phyloP scores from a whole-genome alignment of 2,797 vertebrate genomes.

The Sphaeramia orbicularis region DNA sequence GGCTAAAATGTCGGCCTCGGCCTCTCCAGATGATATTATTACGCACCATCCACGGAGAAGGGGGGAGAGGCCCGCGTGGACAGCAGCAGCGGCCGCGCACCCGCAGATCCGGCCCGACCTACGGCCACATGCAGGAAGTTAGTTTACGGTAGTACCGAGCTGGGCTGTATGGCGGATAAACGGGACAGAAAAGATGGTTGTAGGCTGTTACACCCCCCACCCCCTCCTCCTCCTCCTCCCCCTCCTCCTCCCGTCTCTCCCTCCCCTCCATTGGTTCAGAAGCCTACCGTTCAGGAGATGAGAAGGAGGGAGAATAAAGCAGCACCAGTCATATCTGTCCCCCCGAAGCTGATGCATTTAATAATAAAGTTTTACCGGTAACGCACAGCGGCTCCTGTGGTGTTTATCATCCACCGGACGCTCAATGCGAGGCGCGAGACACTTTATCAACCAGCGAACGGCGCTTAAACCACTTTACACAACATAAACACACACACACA shows the following conservation, averaged over 20 bases:
- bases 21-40: slow-evolving; percentile 68
- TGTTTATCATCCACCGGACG: slow-evolving; percentile 29
- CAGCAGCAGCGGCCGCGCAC: slow-evolving; percentile 22
- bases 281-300: slow-evolving; percentile 43
- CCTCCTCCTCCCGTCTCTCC: slow-evolving; percentile 38
- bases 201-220: slow-evolving; percentile 50
- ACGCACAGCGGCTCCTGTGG: neutral
- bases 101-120: slow-evolving; percentile 47
- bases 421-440: slow-evolving; percentile 3
- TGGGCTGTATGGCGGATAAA: slow-evolving; percentile 59
- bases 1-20: slow-evolving; percentile 80
- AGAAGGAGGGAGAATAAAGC: slow-evolving; percentile 30
- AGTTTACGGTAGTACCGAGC: slow-evolving; percentile 53
- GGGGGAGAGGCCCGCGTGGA: slow-evolving; percentile 23
- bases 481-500: neutral
- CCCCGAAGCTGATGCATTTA: slow-evolving; percentile 8
- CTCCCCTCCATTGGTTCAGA: slow-evolving; percentile 44
- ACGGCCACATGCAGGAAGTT: slow-evolving; percentile 73
- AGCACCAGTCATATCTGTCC: neutral
- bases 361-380: slow-evolving; percentile 42
- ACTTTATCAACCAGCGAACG: slow-evolving; percentile 20
- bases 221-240: slow-evolving; percentile 17
- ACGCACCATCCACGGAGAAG: slow-evolving; percentile 61
- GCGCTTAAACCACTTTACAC: slow-evolving; percentile 33
- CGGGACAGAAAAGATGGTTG: slow-evolving; percentile 67